phyloP scores from a whole-genome alignment of 2,797 vertebrate species.

The Eulemur mongoz region DNA sequence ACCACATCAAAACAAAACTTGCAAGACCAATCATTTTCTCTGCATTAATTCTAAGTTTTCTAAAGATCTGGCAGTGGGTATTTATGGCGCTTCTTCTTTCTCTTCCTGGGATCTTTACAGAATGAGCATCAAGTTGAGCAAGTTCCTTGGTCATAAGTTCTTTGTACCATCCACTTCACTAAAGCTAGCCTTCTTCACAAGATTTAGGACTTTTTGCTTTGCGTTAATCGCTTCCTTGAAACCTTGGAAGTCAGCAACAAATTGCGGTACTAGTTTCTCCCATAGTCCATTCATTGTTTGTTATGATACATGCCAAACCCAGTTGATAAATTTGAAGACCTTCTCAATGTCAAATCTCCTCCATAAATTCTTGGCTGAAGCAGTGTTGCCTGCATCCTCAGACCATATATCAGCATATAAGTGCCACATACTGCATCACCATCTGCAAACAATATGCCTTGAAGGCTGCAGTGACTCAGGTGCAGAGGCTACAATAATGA shows the following conservation, averaged over 20 bases:
- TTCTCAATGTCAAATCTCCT: constrained; percentile 64
- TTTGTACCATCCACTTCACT: background rate
- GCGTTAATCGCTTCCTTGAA: constrained; percentile 54
- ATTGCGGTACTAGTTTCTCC: background rate
- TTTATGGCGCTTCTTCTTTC: background rate
- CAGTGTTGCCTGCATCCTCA: background rate
- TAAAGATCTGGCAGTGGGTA: background rate
- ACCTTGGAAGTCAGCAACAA: constrained; percentile 64
- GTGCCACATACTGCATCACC: background rate
- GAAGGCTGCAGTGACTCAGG: background rate
- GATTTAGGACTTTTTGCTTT: constrained; percentile 56
- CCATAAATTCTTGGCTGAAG: constrained; percentile 43
- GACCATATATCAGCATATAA: constrained; percentile 4
- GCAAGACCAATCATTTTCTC: background rate
- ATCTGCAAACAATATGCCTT: constrained; percentile 14
- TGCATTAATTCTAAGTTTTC: background rate
- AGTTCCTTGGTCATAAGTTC: background rate
- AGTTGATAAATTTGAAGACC: constrained; percentile 58
- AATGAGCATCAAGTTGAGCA: background rate
- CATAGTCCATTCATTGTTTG: constrained; percentile 28
- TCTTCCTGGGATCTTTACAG: background rate
- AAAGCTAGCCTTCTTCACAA: constrained; percentile 20
- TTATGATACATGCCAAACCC: constrained; percentile 61
- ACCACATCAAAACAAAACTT: background rate
- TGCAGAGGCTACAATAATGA: background rate